Evolutionary conservation across 2,797 vertebrate genomes (phyloP).

Genomic region (Pitangus sulphuratus): DNA sequence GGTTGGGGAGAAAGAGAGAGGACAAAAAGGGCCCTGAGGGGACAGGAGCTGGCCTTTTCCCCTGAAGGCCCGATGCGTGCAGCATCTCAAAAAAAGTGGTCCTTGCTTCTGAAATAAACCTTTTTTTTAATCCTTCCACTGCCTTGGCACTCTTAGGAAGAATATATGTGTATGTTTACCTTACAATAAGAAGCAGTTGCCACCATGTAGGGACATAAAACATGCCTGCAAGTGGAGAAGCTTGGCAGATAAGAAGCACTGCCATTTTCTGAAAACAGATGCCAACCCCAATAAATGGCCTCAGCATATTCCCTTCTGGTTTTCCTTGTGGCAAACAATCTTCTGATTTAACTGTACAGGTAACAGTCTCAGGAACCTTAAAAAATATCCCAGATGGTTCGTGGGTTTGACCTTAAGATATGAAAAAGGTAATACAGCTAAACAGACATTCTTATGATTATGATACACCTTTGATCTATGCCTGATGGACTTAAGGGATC

Average conservation of each 20-base stretch:
- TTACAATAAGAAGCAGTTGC: not conserved
- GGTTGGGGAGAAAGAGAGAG: too few species aligned
- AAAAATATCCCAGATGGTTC: not conserved
- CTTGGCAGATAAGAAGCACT: slow-evolving; percentile 6
- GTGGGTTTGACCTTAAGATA: not conserved
- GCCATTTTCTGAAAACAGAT: slow-evolving; percentile 26
- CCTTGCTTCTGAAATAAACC: too few species aligned
- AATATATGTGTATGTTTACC: too few species aligned
- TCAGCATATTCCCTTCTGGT: not conserved
- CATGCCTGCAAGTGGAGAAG: slow-evolving; percentile 20
- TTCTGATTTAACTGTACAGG: not conserved
- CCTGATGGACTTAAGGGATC: not conserved
- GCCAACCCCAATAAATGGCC: not conserved
- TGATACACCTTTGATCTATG: not conserved
- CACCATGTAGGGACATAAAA: not conserved
- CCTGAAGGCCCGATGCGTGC: too few species aligned
- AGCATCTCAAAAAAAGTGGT: too few species aligned
- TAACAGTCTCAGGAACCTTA: not conserved
- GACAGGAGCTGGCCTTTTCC: too few species aligned
- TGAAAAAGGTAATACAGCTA: not conserved
- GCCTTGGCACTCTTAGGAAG: too few species aligned
- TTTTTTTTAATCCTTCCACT: too few species aligned
- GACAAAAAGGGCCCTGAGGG: too few species aligned
- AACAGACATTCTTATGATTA: not conserved
- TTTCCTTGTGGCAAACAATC: slow-evolving; percentile 5